Conservation (phyloP, 2,113 vertebrate species). For the Gasterosteus aculeatus region DNA sequence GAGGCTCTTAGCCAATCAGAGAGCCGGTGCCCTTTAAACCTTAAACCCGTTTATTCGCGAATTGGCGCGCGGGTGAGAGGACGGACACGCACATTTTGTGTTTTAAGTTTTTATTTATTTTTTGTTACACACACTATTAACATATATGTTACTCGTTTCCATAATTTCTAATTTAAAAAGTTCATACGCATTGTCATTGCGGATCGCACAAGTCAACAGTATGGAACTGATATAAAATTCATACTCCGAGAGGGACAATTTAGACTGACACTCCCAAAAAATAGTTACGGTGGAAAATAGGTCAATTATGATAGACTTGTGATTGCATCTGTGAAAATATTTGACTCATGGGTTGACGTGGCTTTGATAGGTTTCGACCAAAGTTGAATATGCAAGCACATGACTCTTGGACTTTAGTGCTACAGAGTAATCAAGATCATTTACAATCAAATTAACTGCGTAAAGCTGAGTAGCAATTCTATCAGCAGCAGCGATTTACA, state of each 20-base stretch:
- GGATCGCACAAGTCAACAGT: background rate
- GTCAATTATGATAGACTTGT: background rate
- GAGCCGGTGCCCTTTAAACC: background rate
- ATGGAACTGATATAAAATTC: no score
- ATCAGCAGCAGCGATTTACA: background rate
- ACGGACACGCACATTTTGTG: background rate
- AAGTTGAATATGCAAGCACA: background rate
- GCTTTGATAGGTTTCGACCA: background rate
- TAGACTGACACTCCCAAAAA: background rate
- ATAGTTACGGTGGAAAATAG: background rate
- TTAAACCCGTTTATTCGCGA: background rate
- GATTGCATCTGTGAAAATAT: background rate
- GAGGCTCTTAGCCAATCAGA: slow-evolving; percentile 42
- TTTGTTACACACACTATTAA: background rate
- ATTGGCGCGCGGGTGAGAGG: background rate
- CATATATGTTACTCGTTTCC: background rate
- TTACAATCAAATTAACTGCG: background rate
- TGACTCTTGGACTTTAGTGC: slow-evolving; percentile 54
- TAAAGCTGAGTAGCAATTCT: background rate
- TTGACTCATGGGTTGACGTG: background rate
- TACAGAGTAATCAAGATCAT: background rate
- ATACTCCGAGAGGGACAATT: background rate
- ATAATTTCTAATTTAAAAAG: background rate
- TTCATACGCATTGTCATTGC: background rate
- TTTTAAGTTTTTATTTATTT: background rate